Conservation (phyloP, 1,140 invertebrate species). For the Drosophila nasuta region DNA sequence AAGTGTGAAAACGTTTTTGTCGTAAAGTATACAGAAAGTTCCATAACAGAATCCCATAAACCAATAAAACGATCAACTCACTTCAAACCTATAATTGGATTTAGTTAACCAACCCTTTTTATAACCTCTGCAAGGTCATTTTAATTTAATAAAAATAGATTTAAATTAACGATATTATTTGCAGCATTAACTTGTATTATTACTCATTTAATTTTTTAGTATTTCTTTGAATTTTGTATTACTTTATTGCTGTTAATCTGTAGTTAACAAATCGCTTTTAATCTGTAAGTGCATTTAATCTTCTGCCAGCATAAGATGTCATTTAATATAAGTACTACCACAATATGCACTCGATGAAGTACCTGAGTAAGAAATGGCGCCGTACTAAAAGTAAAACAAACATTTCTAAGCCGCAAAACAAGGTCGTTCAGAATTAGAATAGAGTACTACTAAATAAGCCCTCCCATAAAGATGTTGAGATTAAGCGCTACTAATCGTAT, state of each 20-base stretch:
- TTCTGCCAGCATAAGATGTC: not conserved
- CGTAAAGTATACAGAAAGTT: constrained; percentile 18
- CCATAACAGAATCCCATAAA: constrained; percentile 44
- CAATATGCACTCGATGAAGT: not conserved
- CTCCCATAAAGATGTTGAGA: constrained; percentile 70
- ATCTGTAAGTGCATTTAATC: not conserved
- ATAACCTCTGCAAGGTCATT: not conserved
- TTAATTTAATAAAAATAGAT: not conserved
- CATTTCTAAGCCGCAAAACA: constrained; percentile 25
- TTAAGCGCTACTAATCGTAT: constrained; percentile 59
- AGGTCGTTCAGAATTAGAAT: constrained; percentile 44
- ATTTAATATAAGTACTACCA: not conserved
- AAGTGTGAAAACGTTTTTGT: constrained; percentile 25
- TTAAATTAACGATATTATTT: no score
- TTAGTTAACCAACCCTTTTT: constrained; percentile 5
- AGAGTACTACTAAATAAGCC: constrained; percentile 28
- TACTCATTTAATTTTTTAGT: no score
- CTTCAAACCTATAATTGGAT: constrained; percentile 4
- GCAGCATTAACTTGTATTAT: no score
- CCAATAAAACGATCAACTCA: constrained; percentile 13
- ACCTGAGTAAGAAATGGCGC: constrained; percentile 21
- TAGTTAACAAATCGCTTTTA: no score
- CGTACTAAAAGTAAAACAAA: constrained; percentile 5
- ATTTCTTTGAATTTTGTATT: no score
- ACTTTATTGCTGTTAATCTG: no score